Percentiles rank a stretch among this genome's conserved stretches.
Conservation (phyloP, 2,113 vertebrate genomes). For the Silurus asotus region DNA sequence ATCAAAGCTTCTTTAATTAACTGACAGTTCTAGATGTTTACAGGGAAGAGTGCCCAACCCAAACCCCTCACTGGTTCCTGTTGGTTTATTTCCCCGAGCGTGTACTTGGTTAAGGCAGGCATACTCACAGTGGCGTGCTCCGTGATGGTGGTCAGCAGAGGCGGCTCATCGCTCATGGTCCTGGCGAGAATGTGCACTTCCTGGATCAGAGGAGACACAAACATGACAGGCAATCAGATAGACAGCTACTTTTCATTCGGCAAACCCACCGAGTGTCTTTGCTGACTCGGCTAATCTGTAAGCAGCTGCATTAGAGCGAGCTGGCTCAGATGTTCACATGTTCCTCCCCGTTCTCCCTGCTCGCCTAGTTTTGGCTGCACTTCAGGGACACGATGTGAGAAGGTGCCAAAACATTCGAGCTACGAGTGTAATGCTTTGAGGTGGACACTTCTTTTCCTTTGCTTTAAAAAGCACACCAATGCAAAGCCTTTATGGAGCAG, state of each 20-base stretch:
- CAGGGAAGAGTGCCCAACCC: neutral
- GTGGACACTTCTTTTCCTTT: neutral
- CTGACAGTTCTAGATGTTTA: neutral
- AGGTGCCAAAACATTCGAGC: constrained; percentile 22
- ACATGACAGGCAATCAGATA: constrained; percentile 16
- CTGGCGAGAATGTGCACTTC: constrained; percentile 67
- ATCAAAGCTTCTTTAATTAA: neutral
- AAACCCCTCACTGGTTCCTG: neutral
- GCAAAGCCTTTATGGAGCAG: neutral
- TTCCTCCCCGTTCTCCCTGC: constrained; percentile 3
- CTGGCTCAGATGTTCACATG: constrained; percentile 13
- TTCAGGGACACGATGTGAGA: constrained; percentile 16
- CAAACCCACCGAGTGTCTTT: neutral
- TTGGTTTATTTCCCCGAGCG: neutral
- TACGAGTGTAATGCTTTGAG: neutral
- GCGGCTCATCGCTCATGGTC: constrained; percentile 90
- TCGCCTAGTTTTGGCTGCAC: neutral
- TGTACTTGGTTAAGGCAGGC: neutral
- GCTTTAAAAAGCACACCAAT: neutral
- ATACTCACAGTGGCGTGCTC: constrained; percentile 84
- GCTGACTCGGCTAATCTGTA: constrained; percentile 30
- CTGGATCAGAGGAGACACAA: constrained; percentile 53
- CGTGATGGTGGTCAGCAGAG: constrained; percentile 82
- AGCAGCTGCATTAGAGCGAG: constrained; percentile 6
- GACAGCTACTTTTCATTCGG: constrained; percentile 30